Percentiles rank a stretch among this genome's conserved stretches.
Evolutionary conservation across 2,888 invertebrate species (phyloP).

Genomic region (Sinohyriopsis cumingii): DNA sequence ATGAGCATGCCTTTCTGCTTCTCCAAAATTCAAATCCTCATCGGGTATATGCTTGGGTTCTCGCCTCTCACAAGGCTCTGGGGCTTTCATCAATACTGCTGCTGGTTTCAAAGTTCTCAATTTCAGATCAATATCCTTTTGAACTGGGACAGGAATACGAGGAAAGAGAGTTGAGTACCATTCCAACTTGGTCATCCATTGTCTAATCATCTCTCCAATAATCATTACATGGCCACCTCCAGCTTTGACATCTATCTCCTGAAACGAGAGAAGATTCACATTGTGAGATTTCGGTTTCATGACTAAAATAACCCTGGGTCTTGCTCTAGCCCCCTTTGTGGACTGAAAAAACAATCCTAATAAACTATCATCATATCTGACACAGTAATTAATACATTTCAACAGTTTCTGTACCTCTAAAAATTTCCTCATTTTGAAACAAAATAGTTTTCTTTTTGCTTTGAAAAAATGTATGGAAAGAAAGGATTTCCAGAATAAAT

Average conservation of each 20-base stretch:
- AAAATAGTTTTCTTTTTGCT: too few species aligned
- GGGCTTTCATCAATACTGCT: slow-evolving; percentile 19
- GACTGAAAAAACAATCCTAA: slow-evolving; percentile 12
- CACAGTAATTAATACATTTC: too few species aligned
- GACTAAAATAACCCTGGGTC: slow-evolving; percentile 28
- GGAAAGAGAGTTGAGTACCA: slow-evolving; percentile 99
- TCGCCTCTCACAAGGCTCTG: slow-evolving; percentile 6
- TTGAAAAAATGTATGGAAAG: too few species aligned
- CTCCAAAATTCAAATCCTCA: slow-evolving; percentile 61
- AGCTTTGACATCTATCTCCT: slow-evolving; percentile 96
- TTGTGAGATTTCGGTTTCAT: background rate
- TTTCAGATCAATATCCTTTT: slow-evolving; percentile 89
- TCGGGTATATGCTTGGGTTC: slow-evolving; percentile 52
- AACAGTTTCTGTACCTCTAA: too few species aligned
- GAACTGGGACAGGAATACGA: slow-evolving; percentile 97
- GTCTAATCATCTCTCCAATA: slow-evolving; percentile 92
- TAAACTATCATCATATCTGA: background rate
- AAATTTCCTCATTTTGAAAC: too few species aligned
- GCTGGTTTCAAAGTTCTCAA: slow-evolving; percentile 62
- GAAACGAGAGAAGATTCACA: slow-evolving; percentile 43
- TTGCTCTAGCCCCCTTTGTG: slow-evolving; percentile 56
- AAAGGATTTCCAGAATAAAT: too few species aligned
- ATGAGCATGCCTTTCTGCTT: slow-evolving; percentile 51
- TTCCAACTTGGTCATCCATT: slow-evolving; percentile 95
- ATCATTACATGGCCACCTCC: slow-evolving; percentile 95